Evolutionary conservation across 2,888 invertebrate genomes (phyloP), one percentile per base, ranked within the genome.

Genomic region (Muschampia plurimacula): DNA sequence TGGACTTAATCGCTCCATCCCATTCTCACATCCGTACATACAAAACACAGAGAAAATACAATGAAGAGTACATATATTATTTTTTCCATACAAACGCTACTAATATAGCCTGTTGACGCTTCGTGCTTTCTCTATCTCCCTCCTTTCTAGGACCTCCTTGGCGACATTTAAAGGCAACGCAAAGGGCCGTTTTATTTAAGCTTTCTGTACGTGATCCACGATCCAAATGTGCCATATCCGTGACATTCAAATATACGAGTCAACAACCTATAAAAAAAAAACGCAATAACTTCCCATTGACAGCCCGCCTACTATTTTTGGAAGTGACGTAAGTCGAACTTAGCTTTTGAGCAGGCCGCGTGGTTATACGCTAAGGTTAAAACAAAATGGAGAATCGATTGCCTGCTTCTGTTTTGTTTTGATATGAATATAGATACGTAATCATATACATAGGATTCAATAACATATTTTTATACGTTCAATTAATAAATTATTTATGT

Each of bases 191-290:
- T n/a, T n/a, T n/a, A n/a, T n/a, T n/a, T n/a, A n/a, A n/a, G n/a
- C 52, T 55, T 15, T n/a, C 22, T 55, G 4, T 22, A 22, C 52
- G 22, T 55, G 15, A 22, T 55, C 52, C 8, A 22, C 22, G 52
- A 22, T 55, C 52, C 66, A 70, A 66, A 72, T 59, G 59, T 65
- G 44, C 52, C 59, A 59, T 89, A 91, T 89, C 84, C 88, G 76
- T 91, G 94, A 94, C 93, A 91, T 93, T 90, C 86, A 91, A 89
- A 88, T 82, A 79, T 74, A 74, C 81, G 84, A 89, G 93, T 91
- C 93, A 92, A 91, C 88, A 91, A 92, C 92, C 93, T 83, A 86
- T 79, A 79, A 52, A 78, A 89, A 92, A 91, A 93, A 89, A 83
- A 83, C 84, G 89, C 88, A 90, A 88, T 89, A 89, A 89, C 85